Evolutionary conservation across 2,888 invertebrate genomes (phyloP).

Genomic region (Calameuta idolon): DNA sequence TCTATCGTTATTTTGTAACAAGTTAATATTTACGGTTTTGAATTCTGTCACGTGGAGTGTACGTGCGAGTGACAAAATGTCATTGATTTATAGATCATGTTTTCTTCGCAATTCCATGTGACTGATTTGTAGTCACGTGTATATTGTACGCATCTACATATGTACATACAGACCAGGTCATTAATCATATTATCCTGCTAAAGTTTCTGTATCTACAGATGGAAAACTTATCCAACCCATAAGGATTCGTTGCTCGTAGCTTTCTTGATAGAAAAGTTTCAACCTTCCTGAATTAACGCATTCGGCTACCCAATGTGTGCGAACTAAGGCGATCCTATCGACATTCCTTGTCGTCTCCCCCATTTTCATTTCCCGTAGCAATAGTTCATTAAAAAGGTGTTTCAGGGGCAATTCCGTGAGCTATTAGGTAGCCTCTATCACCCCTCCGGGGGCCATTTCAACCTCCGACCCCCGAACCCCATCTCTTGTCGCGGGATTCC

Average conservation of each 20-base stretch:
- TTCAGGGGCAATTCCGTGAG: constrained; percentile 78
- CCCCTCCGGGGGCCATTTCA: constrained; percentile 69
- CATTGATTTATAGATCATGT: constrained; percentile 17
- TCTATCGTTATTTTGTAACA: neutral
- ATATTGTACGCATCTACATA: neutral
- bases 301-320: neutral
- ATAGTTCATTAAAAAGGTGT: constrained; percentile 82
- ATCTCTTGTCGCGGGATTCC: constrained; percentile 41
- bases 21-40: constrained; percentile 18
- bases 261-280: neutral
- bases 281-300: neutral
- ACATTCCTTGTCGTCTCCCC: constrained; percentile 53
- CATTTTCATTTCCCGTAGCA: constrained; percentile 69
- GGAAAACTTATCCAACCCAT: neutral
- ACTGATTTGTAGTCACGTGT: constrained; percentile 19
- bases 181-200: neutral
- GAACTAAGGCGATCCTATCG: neutral
- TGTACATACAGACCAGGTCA: neutral
- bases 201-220: neutral
- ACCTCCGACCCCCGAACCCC: constrained; percentile 43
- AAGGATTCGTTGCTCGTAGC: neutral
- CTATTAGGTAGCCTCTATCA: constrained; percentile 75
- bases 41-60: constrained; percentile 12
- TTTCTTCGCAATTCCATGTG: constrained; percentile 22
- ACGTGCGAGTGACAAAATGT: constrained; percentile 12